These are phyloP conservation scores for Pituophis catenifer DNA, from an alignment of 2,113 vertebrate genomes.

Conservation along the genomic window DNA sequence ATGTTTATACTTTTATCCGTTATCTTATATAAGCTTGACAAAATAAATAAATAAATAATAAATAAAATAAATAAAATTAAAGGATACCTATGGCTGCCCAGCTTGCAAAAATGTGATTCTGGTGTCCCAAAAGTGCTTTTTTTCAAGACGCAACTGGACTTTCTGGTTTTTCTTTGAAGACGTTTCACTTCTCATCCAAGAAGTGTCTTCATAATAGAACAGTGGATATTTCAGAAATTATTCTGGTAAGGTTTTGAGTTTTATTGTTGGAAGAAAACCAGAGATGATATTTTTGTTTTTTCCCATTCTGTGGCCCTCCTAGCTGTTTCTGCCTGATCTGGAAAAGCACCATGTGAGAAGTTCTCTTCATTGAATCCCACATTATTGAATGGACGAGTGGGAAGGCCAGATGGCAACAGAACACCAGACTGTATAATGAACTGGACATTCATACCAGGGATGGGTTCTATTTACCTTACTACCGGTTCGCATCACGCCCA, in stretches of 20 bases:
- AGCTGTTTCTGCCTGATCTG: background rate
- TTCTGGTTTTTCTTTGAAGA: no score
- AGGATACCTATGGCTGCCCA: background rate
- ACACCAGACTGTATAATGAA: background rate
- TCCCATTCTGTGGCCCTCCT: background rate
- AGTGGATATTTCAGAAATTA: no score
- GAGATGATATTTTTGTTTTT: background rate
- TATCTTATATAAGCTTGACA: no score
- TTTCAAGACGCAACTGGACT: no score
- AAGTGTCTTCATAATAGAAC: no score
- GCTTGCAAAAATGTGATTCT: background rate
- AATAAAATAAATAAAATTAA: no score
- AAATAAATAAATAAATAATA: no score
- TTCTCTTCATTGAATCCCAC: background rate
- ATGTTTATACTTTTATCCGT: no score
- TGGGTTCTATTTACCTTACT: no score
- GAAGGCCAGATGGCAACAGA: background rate
- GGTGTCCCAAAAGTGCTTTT: no score
- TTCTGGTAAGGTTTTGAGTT: background rate
- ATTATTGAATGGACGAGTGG: background rate
- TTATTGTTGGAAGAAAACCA: background rate
- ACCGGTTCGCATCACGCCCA: no score
- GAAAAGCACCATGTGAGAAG: background rate
- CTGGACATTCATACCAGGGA: background rate
- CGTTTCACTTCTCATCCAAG: no score